phyloP scores from a whole-genome alignment of 2,113 vertebrate species.

The Melanerpes aurifrons region DNA sequence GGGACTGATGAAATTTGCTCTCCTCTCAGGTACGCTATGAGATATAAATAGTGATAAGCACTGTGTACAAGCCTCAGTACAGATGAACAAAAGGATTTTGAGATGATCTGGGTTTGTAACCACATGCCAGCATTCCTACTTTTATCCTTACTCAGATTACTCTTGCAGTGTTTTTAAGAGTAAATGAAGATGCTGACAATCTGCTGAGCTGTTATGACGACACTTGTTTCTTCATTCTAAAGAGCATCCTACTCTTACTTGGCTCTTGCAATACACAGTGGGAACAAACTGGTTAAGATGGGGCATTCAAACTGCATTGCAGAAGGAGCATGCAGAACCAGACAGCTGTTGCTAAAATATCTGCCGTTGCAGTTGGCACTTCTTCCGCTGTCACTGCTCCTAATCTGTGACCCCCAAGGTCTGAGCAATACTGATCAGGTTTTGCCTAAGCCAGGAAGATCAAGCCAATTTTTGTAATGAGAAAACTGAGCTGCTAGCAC shows the following conservation, averaged over 20 bases:
- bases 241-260: background rate
- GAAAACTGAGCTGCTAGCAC: conserved; percentile 32
- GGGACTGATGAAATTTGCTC: background rate
- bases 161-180: background rate
- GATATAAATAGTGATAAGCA: background rate
- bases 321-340: background rate
- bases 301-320: background rate
- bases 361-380: background rate
- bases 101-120: background rate
- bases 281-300: background rate
- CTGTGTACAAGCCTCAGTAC: background rate
- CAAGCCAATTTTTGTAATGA: conserved; percentile 62
- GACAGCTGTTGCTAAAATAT: conserved; percentile 57
- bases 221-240: background rate
- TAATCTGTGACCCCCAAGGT: conserved; percentile 5
- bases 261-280: background rate
- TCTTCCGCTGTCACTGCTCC: background rate
- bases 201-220: background rate
- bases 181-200: background rate
- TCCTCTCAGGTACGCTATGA: background rate
- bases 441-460: conserved; percentile 12
- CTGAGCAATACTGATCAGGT: background rate
- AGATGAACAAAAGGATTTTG: background rate
- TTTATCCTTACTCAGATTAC: background rate
- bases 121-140: background rate